phyloP scores from a whole-genome alignment of 1,140 invertebrate genomes.

The Aphelinus certus region DNA sequence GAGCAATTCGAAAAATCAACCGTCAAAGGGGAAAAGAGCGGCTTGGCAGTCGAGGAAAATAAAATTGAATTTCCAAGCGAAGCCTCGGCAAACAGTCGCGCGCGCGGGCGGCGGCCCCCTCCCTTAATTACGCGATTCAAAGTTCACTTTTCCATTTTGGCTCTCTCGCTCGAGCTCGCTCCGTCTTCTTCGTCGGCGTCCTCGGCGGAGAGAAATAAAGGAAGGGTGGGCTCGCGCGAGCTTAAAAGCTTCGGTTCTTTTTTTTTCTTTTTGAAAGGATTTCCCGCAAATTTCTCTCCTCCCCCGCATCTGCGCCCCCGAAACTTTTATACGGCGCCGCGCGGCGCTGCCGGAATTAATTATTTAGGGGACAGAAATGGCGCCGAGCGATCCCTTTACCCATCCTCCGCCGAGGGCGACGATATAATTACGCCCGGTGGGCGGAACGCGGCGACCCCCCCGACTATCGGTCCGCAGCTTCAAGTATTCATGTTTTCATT shows the following conservation, averaged over 20 bases:
- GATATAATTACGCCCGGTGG: conserved; percentile 37
- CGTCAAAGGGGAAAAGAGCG: not conserved
- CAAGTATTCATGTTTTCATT: conserved; percentile 41
- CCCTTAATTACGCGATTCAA: conserved; percentile 39
- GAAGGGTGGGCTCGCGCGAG: conserved; percentile 12
- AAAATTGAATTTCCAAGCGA: conserved; percentile 34
- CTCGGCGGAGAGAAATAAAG: not conserved
- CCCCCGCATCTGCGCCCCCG: conserved; percentile 28
- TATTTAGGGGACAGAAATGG: conserved; percentile 43
- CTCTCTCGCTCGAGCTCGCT: not conserved
- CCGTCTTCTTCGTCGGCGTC: too few species aligned
- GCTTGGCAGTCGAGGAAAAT: not conserved
- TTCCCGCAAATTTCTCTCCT: conserved; percentile 38
- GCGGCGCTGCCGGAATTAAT: conserved; percentile 43
- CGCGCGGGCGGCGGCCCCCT: not conserved
- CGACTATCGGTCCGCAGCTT: conserved; percentile 11
- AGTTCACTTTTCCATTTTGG: conserved; percentile 41
- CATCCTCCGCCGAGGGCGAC: conserved; percentile 32
- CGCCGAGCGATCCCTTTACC: not conserved
- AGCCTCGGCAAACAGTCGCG: conserved; percentile 28
- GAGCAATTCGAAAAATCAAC: too few species aligned
- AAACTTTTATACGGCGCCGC: conserved; percentile 35
- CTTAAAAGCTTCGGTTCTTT: conserved; percentile 34
- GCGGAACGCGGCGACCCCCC: conserved; percentile 39
- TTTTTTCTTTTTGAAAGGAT: conserved; percentile 33